These are phyloP conservation scores for Rhizomys pruinosus DNA, from an alignment of 2,113 vertebrate genomes.

Conservation along the genomic window DNA sequence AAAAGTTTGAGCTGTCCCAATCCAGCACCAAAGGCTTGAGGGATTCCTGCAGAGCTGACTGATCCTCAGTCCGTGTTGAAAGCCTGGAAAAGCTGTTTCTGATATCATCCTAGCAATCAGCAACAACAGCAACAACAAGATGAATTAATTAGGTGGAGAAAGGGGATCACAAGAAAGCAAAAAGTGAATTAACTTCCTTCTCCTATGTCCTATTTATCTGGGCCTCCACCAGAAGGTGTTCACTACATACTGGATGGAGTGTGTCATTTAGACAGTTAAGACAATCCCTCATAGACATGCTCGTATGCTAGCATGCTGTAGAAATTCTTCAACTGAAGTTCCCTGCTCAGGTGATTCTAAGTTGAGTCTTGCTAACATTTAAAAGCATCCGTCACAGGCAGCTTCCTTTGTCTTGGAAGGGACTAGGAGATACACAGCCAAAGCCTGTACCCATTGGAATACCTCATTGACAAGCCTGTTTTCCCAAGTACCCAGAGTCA, in stretches of 20 bases:
- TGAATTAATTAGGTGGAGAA: background rate
- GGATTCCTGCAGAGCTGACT: background rate
- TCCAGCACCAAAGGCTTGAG: background rate
- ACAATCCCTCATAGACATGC: too few species aligned
- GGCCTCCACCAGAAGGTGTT: background rate
- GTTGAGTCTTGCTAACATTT: background rate
- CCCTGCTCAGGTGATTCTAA: background rate
- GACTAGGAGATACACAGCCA: rapidly evolving
- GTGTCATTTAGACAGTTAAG: background rate
- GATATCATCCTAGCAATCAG: background rate
- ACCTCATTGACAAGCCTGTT: background rate
- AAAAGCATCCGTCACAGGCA: background rate
- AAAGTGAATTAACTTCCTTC: background rate
- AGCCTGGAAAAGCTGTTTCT: background rate
- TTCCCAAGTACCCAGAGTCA: background rate
- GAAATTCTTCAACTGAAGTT: background rate
- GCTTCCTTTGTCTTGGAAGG: background rate
- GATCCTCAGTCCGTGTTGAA: background rate
- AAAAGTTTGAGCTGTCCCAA: too few species aligned
- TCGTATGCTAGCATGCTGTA: background rate
- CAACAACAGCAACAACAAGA: too few species aligned
- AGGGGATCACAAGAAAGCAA: background rate
- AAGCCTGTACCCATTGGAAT: background rate
- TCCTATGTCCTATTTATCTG: too few species aligned
- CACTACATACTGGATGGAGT: too few species aligned